Evolutionary conservation across 2,113 vertebrate genomes (phyloP).

Genomic region (Apteryx mantelli): DNA sequence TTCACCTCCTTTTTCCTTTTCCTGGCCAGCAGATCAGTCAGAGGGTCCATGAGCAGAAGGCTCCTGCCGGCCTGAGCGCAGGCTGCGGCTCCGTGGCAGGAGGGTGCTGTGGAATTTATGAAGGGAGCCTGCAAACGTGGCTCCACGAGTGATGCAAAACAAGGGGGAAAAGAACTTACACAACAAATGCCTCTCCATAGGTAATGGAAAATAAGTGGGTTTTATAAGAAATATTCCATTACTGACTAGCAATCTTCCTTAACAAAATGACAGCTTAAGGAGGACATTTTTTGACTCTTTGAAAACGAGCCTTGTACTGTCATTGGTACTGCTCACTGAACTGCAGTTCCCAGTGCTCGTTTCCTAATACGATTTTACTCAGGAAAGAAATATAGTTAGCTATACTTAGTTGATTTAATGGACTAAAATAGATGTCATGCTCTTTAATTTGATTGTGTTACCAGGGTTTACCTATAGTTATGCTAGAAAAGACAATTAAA

Average conservation of each 20-base stretch:
- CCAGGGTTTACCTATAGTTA: neutral
- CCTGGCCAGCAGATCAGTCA: neutral
- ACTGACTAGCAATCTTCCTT: neutral
- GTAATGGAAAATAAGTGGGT: too few relatives aligned
- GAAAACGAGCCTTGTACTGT: neutral
- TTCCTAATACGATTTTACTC: neutral
- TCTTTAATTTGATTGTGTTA: neutral
- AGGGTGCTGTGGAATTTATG: constrained; percentile 4
- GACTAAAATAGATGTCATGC: neutral
- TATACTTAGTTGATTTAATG: neutral
- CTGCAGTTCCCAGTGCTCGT: neutral
- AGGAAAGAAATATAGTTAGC: neutral
- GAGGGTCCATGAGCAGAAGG: neutral
- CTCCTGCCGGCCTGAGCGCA: neutral
- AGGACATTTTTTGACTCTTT: neutral
- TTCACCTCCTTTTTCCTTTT: neutral
- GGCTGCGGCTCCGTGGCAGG: neutral
- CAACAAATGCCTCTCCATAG: neutral
- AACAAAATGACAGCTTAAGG: neutral
- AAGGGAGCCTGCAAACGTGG: neutral
- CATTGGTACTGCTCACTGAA: neutral
- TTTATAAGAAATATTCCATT: neutral
- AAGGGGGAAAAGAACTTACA: neutral
- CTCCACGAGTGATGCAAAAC: neutral
- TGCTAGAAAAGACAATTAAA: neutral